Base-by-base conservation (phyloP, 2,888 invertebrate genomes). In the Lysandra coridon region DNA sequence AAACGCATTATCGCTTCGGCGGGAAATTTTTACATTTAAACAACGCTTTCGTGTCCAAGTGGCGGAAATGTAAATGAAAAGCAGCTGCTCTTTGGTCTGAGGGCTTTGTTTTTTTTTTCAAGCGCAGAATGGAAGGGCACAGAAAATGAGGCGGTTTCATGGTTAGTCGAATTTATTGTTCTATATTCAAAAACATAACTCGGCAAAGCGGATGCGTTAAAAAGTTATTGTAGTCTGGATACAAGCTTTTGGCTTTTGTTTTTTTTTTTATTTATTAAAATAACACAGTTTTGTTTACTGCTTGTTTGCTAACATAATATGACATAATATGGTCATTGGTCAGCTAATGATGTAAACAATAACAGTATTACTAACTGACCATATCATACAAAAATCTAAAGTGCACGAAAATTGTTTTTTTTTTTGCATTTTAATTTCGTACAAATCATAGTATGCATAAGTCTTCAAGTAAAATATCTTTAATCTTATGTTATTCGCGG, bases 121-220 rank as follows among this genome's bases (percentile, higher is more conserved):
- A 80, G 89, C 90, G 91, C 89, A 91, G 91, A 91, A 93, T 92
- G 92, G 90, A 88, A 88, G 87, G 85, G 83, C 90, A 89, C 86
- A 87, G 86, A 89, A 91, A 90, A 93, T 91, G 91, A 92, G 87
- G 87, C 88, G 88, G 91, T 93, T 93, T 92, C 92, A 93, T 92
- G 93, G 93, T 93, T 92, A 89, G 92, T 93, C 92, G 89, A 86
- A 85, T 84, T 83, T 83, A 80, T 80, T 82, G 80, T 81, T 73
- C 37, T 80, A 75, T 75, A 75, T 75, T 75, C 75, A 49, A 75
- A 75, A 75, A 53, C 75, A 74, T 74, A 49, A 44, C 17, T 37
- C 33, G 37, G 30, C 37, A 33, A 37, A 69, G 69, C 69, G 33
- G 37, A 69, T 69, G 69, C 69, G 69, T 69, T 69, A 69, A 69